Evolutionary conservation across 2,888 invertebrate species (phyloP).

Genomic region (Ornithoptera alexandrae): DNA sequence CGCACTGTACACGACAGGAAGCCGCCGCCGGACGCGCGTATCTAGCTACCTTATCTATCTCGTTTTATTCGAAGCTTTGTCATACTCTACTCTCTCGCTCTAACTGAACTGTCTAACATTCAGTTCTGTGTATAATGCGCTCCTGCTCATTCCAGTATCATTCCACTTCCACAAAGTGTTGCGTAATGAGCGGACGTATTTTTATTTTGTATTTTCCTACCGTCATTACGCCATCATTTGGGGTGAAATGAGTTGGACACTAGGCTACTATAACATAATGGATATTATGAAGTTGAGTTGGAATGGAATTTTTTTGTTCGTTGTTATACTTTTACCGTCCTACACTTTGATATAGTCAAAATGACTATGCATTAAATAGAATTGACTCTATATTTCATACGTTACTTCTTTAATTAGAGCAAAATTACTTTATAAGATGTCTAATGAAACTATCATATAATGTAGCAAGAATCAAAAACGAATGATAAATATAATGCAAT

Average conservation of each 20-base stretch:
- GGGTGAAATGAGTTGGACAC: slow-evolving; percentile 47
- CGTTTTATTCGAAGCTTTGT: slow-evolving; percentile 61
- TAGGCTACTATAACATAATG: slow-evolving; percentile 67
- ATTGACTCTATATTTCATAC: neutral
- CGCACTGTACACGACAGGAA: slow-evolving; percentile 58
- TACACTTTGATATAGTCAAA: slow-evolving; percentile 9
- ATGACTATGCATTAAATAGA: neutral
- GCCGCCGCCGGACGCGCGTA: slow-evolving; percentile 69
- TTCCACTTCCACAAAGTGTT: slow-evolving; percentile 52
- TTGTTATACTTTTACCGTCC: neutral
- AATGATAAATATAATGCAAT: no score
- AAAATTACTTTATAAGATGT: no score
- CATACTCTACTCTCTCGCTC: slow-evolving; percentile 58
- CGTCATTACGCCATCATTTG: slow-evolving; percentile 64
- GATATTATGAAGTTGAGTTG: slow-evolving; percentile 41
- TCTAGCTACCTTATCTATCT: slow-evolving; percentile 74
- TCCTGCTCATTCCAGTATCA: slow-evolving; percentile 53
- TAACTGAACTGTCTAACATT: slow-evolving; percentile 39
- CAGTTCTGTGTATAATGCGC: slow-evolving; percentile 40
- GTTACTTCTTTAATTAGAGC: no score
- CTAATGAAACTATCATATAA: no score
- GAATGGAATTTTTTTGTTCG: slow-evolving; percentile 34
- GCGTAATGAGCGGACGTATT: slow-evolving; percentile 70
- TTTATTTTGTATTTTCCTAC: slow-evolving; percentile 65
- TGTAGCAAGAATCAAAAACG: no score